phyloP scores from a whole-genome alignment of 92 coral and sea anemone genomes.

The Micromussa lordhowensis region DNA sequence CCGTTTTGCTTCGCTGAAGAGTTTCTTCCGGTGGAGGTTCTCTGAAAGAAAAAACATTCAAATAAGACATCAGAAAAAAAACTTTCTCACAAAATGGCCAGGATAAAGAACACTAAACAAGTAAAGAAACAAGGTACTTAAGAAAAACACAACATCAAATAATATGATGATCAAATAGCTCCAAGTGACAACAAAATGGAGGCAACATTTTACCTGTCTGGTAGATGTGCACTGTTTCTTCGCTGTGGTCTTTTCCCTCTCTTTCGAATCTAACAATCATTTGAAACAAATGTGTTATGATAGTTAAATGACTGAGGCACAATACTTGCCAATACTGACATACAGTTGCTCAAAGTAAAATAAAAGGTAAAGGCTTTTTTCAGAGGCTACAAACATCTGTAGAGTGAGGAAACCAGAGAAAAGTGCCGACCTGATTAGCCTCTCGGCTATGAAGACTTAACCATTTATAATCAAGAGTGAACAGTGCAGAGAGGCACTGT shows the following conservation, averaged over 20 bases:
- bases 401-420: too few relatives aligned
- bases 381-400: too few relatives aligned
- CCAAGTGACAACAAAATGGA: neutral
- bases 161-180: neutral
- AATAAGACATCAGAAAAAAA: neutral
- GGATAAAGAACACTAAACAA: neutral
- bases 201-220: constrained; percentile 22
- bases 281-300: neutral
- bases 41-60: neutral
- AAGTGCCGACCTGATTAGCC: too few relatives aligned
- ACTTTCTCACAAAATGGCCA: neutral
- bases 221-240: constrained; percentile 80
- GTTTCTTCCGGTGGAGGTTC: constrained; percentile 37
- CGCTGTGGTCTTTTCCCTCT: constrained; percentile 66
- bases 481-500: neutral
- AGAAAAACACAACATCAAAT: neutral
- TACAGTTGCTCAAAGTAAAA: neutral
- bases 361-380: neutral
- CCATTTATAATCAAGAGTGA: neutral
- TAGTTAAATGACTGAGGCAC: too few relatives aligned
- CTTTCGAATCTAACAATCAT: constrained; percentile 19
- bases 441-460: too few relatives aligned
- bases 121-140: neutral
- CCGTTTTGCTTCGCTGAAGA: constrained; percentile 79
- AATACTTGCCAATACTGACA: neutral